A percentile compares a stretch with the other conserved stretches of the same genome.
phyloP scores from a whole-genome alignment of 2,888 invertebrate genomes.

The Hermaeophaga mercurialis region DNA sequence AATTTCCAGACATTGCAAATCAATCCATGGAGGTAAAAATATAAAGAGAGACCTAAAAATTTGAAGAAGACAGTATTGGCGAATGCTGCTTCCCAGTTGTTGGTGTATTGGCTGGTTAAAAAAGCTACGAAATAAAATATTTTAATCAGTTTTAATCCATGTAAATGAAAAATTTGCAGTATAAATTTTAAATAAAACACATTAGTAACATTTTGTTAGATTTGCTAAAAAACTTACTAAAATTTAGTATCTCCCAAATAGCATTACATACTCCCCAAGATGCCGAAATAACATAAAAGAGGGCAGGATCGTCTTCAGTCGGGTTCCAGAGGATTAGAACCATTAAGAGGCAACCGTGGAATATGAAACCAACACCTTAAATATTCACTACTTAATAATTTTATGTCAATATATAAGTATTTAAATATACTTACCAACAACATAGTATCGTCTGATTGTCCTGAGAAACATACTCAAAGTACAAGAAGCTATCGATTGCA shows the following conservation, averaged over 20 bases:
- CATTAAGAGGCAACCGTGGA: slow-evolving; percentile 77
- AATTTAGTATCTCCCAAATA: slow-evolving; percentile 78
- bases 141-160: too few species aligned
- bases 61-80: slow-evolving; percentile 62
- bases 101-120: slow-evolving; percentile 54
- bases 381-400: too few species aligned
- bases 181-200: too few species aligned
- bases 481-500: slow-evolving; percentile 77
- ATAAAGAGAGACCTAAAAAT: slow-evolving; percentile 66
- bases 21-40: slow-evolving; percentile 67
- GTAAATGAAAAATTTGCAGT: too few species aligned
- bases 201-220: too few species aligned
- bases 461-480: slow-evolving; percentile 81
- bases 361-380: slow-evolving; percentile 78
- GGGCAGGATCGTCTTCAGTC: slow-evolving; percentile 77
- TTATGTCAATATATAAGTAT: background rate
- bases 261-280: slow-evolving; percentile 88
- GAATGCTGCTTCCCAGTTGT: slow-evolving; percentile 61
- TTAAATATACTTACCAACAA: slow-evolving; percentile 63
- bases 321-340: slow-evolving; percentile 81
- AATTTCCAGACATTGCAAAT: slow-evolving; percentile 63
- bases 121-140: slow-evolving; percentile 57
- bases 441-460: slow-evolving; percentile 73
- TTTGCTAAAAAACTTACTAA: slow-evolving; percentile 51
- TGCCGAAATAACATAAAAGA: slow-evolving; percentile 82